Evolutionary conservation across 2,888 invertebrate genomes (phyloP).

Genomic region (Rugalucina vietnamica): DNA sequence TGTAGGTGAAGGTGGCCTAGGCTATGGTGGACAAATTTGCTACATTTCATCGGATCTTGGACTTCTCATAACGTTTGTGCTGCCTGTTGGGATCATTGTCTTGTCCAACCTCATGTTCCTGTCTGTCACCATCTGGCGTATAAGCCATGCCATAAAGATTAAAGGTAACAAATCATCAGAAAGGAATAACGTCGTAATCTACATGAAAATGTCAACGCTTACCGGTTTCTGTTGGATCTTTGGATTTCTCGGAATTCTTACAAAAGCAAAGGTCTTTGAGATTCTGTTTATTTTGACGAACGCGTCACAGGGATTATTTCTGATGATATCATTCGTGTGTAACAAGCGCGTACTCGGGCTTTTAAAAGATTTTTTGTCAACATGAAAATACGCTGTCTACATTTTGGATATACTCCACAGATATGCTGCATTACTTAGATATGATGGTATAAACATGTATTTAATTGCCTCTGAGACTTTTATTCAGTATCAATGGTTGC

Average conservation of each 20-base stretch:
- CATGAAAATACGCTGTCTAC: too few species aligned
- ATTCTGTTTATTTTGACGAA: neutral
- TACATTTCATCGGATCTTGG: neutral
- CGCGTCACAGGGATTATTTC: neutral
- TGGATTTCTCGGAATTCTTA: neutral
- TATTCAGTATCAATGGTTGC: too few species aligned
- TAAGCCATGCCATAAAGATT: neutral
- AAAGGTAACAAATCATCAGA: neutral
- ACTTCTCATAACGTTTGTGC: neutral
- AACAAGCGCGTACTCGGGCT: neutral
- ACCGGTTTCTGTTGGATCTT: neutral
- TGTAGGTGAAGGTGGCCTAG: neutral
- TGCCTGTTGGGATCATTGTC: neutral
- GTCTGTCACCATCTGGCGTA: neutral
- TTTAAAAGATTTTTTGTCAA: too few species aligned
- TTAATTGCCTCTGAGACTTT: too few species aligned
- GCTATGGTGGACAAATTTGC: neutral
- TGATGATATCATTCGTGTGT: neutral
- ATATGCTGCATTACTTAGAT: too few species aligned
- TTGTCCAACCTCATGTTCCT: neutral
- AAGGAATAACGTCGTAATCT: neutral
- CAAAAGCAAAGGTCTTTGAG: neutral
- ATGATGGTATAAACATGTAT: too few species aligned
- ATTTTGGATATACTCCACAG: too few species aligned
- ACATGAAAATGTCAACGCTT: neutral